Conservation (phyloP, 2,888 invertebrate genomes). For the Tupiocoris notatus region DNA sequence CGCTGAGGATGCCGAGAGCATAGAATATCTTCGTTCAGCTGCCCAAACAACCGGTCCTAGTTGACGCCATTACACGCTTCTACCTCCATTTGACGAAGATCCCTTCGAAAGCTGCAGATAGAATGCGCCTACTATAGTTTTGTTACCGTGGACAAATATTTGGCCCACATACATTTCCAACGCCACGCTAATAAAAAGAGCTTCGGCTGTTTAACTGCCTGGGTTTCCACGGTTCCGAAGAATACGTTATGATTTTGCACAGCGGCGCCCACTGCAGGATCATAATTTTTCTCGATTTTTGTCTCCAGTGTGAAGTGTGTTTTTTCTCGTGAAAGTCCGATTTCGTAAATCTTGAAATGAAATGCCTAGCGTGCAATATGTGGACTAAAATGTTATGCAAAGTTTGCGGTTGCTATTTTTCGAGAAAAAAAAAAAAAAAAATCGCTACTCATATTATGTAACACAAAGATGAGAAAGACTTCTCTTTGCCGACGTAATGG, state of each 20-base stretch:
- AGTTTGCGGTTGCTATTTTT: background rate
- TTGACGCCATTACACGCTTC: background rate
- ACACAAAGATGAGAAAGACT: background rate
- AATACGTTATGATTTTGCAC: background rate
- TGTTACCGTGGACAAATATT: no score
- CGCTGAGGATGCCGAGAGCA: background rate
- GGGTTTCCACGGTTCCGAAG: background rate
- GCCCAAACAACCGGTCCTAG: background rate
- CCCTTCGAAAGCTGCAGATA: background rate
- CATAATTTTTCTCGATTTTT: background rate
- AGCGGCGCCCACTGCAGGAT: background rate
- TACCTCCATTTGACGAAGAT: background rate
- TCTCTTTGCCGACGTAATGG: no score
- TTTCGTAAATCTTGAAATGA: background rate
- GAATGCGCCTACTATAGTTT: background rate
- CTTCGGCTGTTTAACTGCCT: background rate
- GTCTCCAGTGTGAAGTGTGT: constrained; percentile 3
- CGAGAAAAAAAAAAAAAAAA: no score
- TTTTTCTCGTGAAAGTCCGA: background rate
- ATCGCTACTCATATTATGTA: background rate
- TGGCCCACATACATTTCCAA: constrained; percentile 2
- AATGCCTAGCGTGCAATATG: no score
- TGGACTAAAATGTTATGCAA: background rate
- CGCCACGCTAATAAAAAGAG: background rate
- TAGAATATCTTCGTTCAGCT: background rate